Evolutionary conservation across 2,888 invertebrate species (phyloP), one percentile per base, ranked within the genome.

Genomic region (Chrysolina haemoptera): DNA sequence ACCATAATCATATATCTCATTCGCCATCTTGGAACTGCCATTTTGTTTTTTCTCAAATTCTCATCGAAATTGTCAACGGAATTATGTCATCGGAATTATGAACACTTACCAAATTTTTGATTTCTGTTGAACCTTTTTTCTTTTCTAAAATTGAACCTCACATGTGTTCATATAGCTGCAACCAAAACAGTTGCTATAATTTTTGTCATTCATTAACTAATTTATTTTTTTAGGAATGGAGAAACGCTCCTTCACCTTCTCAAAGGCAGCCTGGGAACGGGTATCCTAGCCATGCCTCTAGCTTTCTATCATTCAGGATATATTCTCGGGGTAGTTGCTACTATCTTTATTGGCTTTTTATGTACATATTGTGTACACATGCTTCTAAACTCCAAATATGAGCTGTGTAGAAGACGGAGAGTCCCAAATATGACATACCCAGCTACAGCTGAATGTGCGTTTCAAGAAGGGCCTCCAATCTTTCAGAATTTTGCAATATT

Each of bases 321-420:
- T 81, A 89, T 92, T 73, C 92, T 97, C 3, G 98, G 98, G 10
- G 85, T 93, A 1, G 88, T 95, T 18, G 96, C 96, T 9, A 94
- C 98, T 0, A 87, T 96, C 12, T 82, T 96, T 3, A 95, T 99
- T 80, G 98, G 98, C 0, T 87, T 95, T 27, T 91, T 98, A 48
- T 97, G 97, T 88, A 95, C 97, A 5, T 98, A 98, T 88, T 98
- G 98, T 86, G 97, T 98, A 88, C 96, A 98, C 86, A 90, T 97
- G 76, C 89, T 99, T 77, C 92, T 97, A 22, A 92, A 91, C 84
- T 90, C 92, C 0, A 91, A 93, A 85, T 93, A 93, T 83, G 90
- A 89, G 70, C 86, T 93, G 3, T 93, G 93, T 83, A 90, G 90
- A 77, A 87, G 91, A 27, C 89, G 84, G 59, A 89, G 89, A 82